Percentiles rank a stretch among this genome's conserved stretches.
phyloP scores from a whole-genome alignment of 2,797 vertebrate species.

The Tarsius wallacei region DNA sequence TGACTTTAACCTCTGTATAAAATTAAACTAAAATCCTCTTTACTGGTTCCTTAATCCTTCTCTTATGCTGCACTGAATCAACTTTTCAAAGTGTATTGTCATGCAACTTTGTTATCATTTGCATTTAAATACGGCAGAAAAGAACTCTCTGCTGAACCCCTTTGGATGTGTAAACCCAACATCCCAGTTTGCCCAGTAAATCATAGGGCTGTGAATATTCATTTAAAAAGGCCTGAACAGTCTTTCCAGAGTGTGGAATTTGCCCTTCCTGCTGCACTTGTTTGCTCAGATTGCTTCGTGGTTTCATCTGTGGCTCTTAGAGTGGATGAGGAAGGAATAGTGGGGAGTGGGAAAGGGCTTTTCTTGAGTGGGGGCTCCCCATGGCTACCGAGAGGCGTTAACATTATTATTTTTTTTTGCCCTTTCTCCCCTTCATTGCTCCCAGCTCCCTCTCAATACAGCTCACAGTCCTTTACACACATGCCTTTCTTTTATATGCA shows the following conservation, averaged over 20 bases:
- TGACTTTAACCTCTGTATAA: constrained; percentile 68
- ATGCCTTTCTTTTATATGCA: constrained; percentile 7
- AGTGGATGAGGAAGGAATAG: no score
- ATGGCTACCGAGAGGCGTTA: not conserved
- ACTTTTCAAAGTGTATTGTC: constrained; percentile 63
- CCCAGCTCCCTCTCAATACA: not conserved
- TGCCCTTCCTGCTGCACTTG: not conserved
- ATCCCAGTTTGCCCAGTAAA: constrained; percentile 62
- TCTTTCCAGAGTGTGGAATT: not conserved
- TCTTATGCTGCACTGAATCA: constrained; percentile 72
- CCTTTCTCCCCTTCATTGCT: not conserved
- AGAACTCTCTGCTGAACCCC: constrained; percentile 32
- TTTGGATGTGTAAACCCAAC: not conserved
- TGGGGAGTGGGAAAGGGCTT: not conserved
- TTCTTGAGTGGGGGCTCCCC: rapidly evolving
- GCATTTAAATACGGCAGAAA: constrained; percentile 77
- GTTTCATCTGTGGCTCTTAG: not conserved
- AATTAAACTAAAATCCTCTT: constrained; percentile 71
- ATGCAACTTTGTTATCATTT: constrained; percentile 72
- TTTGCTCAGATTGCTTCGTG: not conserved
- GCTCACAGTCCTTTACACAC: not conserved
- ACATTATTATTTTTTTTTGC: not conserved
- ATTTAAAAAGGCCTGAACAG: constrained; percentile 11
- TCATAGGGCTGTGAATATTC: constrained; percentile 67
- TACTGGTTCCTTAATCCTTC: constrained; percentile 54